Base-by-base conservation (phyloP, 1,140 invertebrate species). In the Anoplolepis gracilipes region DNA sequence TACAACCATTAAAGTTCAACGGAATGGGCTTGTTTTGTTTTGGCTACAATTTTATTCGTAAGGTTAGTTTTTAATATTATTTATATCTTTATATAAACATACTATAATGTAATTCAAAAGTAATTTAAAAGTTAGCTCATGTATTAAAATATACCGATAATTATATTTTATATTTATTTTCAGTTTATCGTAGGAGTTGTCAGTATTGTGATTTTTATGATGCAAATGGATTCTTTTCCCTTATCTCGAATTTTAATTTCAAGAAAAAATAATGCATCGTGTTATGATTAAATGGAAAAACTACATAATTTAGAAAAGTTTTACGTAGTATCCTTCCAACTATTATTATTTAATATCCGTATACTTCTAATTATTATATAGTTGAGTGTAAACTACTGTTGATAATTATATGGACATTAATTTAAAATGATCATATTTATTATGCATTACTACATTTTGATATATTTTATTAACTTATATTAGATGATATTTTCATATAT, bases 1-100 rank as follows among this genome's bases (percentile, higher is more conserved):
- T 67, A 36, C 61, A 3, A 5, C 78, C 78, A 0, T 61, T 73
- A 36, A 59, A 73, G 13, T 59, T 82, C 25, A 73, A 3, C 4
- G 78, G 67, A 73, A 16, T 72, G 11, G 65, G 49, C 3, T 0
- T 82, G 13, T 72, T 82, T 59, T 57, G 28, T 1, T 82, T 72
- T 72, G 78, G 65, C 10, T 59, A 73, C 11, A 30, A 42, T 0
- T 82, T 59, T 59, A 22, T 59, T 30, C 53, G n/a, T 16, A 61
- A 59, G 67, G 78, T 81, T 16, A 30, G 62, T 33, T 16, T 30
- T 70, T 55, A 53, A 33, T 25, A 36, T 55, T 8, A 16, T 53
- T 13, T 8, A 28, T 25, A 30, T 39, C 2, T 46, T n/a, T n/a
- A 11, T 30, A 53, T 25, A 2, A 69, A n/a, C n/a, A n/a, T n/a